Evolutionary conservation across 1,140 invertebrate species (phyloP), one percentile per base, ranked within the genome.

Genomic region (Ladona fulva): DNA sequence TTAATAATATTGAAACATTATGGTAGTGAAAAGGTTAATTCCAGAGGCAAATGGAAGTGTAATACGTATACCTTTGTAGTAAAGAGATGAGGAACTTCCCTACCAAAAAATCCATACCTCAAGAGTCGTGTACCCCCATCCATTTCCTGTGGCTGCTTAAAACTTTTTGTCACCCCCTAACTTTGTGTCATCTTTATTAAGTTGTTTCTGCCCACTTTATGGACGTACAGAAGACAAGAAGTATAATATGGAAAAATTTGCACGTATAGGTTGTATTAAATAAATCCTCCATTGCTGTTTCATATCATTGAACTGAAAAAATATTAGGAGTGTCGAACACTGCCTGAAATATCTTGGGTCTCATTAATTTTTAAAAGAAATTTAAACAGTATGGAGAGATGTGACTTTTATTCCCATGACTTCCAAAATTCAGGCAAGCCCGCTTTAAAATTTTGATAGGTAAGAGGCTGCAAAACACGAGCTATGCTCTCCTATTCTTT

Each of bases 21-120:
- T 66, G n/a, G 52, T 66, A 66, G n/a, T 19, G n/a, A 66, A 66
- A 66, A 66, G 52, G 52, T 66, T 66, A 19, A 66, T 66, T 12
- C 52, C 52, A 66, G 52, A 66, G 14, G 52, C 52, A 66, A 66
- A 66, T 66, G 52, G 52, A 66, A 66, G 52, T 66, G 52, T 66
- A 66, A 66, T 66, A 66, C 52, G 52, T 66, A 66, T 66, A 66
- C 52, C 52, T 66, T 66, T 66, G 52, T 66, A 66, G 52, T 66
- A 66, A 66, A 66, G 52, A 66, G 52, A 66, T 66, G 52, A 66
- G 52, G 52, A 66, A 66, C 52, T 66, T 66, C 52, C 52, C 52
- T 6, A 66, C 14, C 52, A 66, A 66, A 37, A 37, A 66, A 66
- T 66, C 52, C 3, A 66, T 66, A 66, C 52, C 52, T 66, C 16